Conservation (phyloP, 2,888 invertebrate species). For the Dastarcus helophoroides region DNA sequence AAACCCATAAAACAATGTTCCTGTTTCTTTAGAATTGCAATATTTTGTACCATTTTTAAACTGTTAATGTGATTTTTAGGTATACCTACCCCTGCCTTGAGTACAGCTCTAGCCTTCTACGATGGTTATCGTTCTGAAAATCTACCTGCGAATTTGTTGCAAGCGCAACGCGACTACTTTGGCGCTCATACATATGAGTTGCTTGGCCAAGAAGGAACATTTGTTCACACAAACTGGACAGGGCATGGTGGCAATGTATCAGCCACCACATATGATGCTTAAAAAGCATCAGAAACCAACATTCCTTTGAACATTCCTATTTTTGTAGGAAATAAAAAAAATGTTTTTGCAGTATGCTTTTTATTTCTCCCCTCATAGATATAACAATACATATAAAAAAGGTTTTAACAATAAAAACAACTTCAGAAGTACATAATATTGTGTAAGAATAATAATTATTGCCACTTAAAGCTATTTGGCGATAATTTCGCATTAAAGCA, state of each 20-base stretch:
- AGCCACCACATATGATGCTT: slow-evolving; percentile 81
- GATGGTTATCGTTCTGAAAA: slow-evolving; percentile 84
- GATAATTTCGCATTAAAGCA: no score
- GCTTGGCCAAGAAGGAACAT: slow-evolving; percentile 71
- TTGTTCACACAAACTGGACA: slow-evolving; percentile 98
- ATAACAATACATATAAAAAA: no score
- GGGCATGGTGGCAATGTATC: slow-evolving; percentile 95
- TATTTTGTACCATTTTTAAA: slow-evolving; percentile 1
- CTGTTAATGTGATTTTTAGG: slow-evolving; percentile 44
- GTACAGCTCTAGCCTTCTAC: slow-evolving; percentile 91
- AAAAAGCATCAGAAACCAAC: slow-evolving; percentile 21
- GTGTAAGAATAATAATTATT: no score
- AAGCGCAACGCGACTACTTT: slow-evolving; percentile 96
- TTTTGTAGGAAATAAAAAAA: neutral
- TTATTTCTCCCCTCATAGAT: no score
- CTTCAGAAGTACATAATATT: no score
- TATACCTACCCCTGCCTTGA: slow-evolving; percentile 89
- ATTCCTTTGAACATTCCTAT: neutral
- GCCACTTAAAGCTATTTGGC: no score
- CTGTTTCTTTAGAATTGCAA: no score
- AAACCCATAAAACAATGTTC: no score
- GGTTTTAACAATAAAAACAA: no score
- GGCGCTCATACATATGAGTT: slow-evolving; percentile 98
- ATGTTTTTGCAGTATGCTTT: no score
- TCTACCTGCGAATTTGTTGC: slow-evolving; percentile 90